Evolutionary conservation across 2,797 vertebrate species (phyloP), one percentile per base, ranked within the genome.

Genomic region (Sciurus vulgaris): DNA sequence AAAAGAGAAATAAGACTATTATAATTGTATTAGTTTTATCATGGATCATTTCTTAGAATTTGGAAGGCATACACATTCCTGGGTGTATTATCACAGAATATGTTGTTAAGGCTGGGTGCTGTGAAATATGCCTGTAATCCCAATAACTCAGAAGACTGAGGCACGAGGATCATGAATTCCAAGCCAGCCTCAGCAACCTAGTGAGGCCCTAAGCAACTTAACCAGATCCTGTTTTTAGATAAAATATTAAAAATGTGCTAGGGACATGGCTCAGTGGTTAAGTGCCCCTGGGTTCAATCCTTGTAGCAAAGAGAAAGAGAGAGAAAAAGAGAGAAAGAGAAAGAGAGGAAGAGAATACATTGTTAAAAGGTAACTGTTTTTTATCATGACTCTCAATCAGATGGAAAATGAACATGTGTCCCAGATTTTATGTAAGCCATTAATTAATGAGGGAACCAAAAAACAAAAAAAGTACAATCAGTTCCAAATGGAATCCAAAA

Each of bases 341-440:
- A 18, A 54, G 54, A 54, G 18, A 20, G 18, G 20, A 1, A 24
- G 15, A 88, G 59, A 93, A 94, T 73, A 30, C 26, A 56, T 87
- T 76, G 22, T 87, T 82, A 26, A 85, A 88, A 18, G 18, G 54
- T 72, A 77, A 63, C 76, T 61, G 3, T 78, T 74, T 93, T 78
- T 86, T 54, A 94, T 78, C 22, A 15, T 89, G 47, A 91, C 7
- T 91, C n/a, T 84, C n/a, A 76, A 4, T 56, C 38, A 63, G 24
- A 91, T 82, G 74, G 44, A 65, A 91, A 82, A 69, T 67, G 69
- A 89, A 84, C 4, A 83, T 49, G 4, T 95, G 18, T 93, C 35
- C 77, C 87, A 83, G 26, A 89, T 61, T 91, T 86, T 28, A 76
- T 84, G 89, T 91, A 91, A 78, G 5, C 65, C 15, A 74, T 86